A percentile compares a stretch with the other conserved stretches of the same genome.
Conservation (phyloP, 1,140 invertebrate species). For the Leptestheria dahalacensis region DNA sequence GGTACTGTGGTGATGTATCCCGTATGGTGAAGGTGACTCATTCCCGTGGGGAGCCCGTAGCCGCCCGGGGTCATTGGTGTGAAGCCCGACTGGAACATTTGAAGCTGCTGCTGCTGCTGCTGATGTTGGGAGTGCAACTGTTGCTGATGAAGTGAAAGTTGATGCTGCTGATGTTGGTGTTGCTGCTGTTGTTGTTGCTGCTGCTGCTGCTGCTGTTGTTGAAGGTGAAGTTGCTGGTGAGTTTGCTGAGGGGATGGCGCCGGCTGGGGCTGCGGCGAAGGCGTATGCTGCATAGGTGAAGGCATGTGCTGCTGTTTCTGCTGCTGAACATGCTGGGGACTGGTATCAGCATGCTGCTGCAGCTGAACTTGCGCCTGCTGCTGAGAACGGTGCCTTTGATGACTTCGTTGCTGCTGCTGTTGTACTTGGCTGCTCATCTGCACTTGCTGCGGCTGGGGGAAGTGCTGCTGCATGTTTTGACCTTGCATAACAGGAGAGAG, state of each 20-base stretch:
- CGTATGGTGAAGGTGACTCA: conserved; percentile 14
- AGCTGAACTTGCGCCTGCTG: conserved; percentile 27
- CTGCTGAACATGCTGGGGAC: conserved; percentile 14
- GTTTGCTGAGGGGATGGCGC: conserved; percentile 2
- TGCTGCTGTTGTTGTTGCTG: conserved; percentile 22
- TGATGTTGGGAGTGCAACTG: conserved; percentile 15
- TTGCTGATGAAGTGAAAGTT: conserved; percentile 16
- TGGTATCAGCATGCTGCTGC: conserved; percentile 22
- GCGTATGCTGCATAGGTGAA: conserved; percentile 10
- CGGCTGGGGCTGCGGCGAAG: not conserved
- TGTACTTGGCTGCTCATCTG: not conserved
- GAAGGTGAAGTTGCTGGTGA: conserved; percentile 27
- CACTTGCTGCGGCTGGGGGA: conserved; percentile 22
- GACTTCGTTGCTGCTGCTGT: conserved; percentile 22
- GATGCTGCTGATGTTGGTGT: conserved; percentile 9
- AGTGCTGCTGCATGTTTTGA: conserved; percentile 22
- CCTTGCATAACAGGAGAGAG: conserved; percentile 3
- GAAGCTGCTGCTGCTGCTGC: conserved; percentile 14
- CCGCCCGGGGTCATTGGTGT: conserved; percentile 5
- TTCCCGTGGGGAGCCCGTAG: conserved; percentile 11
- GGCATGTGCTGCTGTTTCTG: conserved; percentile 15
- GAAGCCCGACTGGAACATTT: conserved; percentile 16
- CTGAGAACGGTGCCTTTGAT: conserved; percentile 14
- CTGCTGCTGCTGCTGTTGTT: conserved; percentile 16
- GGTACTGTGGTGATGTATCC: conserved; percentile 18